Conservation (phyloP, 2,888 invertebrate species). For the Ligdia adustata region DNA sequence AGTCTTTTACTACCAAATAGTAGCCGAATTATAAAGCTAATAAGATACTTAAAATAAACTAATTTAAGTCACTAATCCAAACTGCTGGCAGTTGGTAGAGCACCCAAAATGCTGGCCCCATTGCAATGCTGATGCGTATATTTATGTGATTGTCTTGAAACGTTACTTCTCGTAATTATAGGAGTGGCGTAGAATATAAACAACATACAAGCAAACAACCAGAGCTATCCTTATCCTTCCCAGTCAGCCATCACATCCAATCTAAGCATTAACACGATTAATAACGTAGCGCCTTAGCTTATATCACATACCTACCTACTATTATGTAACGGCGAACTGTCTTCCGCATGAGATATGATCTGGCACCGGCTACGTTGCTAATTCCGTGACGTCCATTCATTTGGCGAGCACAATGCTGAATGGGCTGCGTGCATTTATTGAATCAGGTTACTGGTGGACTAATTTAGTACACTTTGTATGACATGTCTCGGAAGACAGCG, state of each 20-base stretch:
- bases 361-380: conserved; percentile 76
- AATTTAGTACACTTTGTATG: conserved; percentile 8
- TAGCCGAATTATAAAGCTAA: too few species aligned
- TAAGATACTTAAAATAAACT: too few species aligned
- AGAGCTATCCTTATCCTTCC: too few species aligned
- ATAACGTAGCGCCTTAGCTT: conserved; percentile 12
- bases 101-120: too few species aligned
- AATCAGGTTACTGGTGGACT: conserved; percentile 31
- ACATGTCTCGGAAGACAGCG: conserved; percentile 14
- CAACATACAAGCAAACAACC: too few species aligned
- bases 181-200: too few species aligned
- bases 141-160: too few species aligned
- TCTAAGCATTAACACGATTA: conserved; percentile 13
- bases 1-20: too few species aligned
- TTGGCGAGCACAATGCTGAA: conserved; percentile 70
- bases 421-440: conserved; percentile 54
- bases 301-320: background rate
- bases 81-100: too few species aligned
- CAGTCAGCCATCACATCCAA: conserved; percentile 6
- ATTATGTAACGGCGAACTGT: conserved; percentile 48
- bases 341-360: conserved; percentile 71
- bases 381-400: conserved; percentile 79
- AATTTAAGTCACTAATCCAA: too few species aligned
- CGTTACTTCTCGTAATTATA: too few species aligned
- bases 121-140: too few species aligned